Evolutionary conservation across 2,797 vertebrate genomes (phyloP).

Genomic region (Smutsia temminckii): DNA sequence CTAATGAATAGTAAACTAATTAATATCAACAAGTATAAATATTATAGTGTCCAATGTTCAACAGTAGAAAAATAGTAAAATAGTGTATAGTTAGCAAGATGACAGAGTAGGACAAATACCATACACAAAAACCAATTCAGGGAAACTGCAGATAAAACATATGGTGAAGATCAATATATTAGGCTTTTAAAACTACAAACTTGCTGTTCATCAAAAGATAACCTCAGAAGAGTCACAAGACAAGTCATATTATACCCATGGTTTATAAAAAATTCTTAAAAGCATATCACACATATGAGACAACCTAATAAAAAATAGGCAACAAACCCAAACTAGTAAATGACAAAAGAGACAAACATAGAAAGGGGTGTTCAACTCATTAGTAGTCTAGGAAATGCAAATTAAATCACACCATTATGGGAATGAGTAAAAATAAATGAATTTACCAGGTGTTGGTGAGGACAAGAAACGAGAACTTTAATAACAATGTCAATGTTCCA

Average conservation of each 20-base stretch:
- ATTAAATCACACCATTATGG: neutral
- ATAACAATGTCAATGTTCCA: neutral
- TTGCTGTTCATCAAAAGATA: neutral
- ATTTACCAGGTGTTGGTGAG: neutral
- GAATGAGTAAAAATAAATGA: neutral
- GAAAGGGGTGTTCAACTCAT: neutral
- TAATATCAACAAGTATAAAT: neutral
- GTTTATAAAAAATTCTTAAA: conserved; percentile 16
- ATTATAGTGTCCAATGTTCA: neutral
- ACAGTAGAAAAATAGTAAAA: conserved; percentile 6
- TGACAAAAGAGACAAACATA: neutral
- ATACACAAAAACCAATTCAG: conserved; percentile 16
- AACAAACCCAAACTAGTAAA: neutral
- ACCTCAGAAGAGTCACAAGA: neutral
- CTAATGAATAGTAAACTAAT: neutral
- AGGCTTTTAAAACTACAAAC: conserved; percentile 19
- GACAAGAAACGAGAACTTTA: neutral
- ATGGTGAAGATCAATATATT: neutral
- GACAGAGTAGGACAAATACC: neutral
- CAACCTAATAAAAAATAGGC: neutral
- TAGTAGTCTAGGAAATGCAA: neutral
- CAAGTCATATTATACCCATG: neutral
- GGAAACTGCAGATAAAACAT: neutral
- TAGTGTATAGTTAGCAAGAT: neutral
- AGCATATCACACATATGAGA: neutral